Evolutionary conservation across 1,140 invertebrate genomes (phyloP), one percentile per base, ranked within the genome.

Genomic region (Trissolcus basalis): DNA sequence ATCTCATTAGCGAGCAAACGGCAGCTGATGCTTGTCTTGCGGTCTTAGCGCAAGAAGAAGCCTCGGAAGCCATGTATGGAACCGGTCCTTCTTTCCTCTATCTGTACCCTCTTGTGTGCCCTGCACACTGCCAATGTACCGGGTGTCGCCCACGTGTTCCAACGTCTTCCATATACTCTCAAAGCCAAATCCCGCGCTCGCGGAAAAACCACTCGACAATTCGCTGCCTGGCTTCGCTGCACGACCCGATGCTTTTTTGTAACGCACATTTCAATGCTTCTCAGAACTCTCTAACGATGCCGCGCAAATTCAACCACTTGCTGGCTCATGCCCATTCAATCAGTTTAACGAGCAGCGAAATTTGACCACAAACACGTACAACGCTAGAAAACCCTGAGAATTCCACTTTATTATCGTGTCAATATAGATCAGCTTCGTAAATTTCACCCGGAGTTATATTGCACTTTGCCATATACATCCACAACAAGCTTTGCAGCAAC

Each of bases 1-100:
- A 89, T 89, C 86, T 89, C 87, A 89, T 89, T 89, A 89, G 87
- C 82, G 85, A 81, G 83, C 78, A 83, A 86, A 85, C 85, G 83
- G 85, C 86, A 83, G 82, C 84, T 85, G 87, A 88, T 87, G 86
- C 86, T 88, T 88, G 86, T 88, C 87, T 86, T 78, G 81, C 81
- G 82, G 82, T 84, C 82, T 85, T 86, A 83, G 85, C 84, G 83
- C 85, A 87, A 86, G 84, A 86, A 83, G 84, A 82, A 85, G 85
- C 80, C 84, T 85, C 86, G 83, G 85, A 81, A 88, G 85, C 87
- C 87, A 86, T 89, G 86, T 89, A 89, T 85, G 87, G 87, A 89
- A 87, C 87, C 87, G 87, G 86, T 88, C 87, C 81, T 81, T 82
- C 81, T 83, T 83, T 82, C 84, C 80, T 82, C 82, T 85, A 82